Base-by-base conservation (phyloP, 2,113 vertebrate genomes). In the Diphyllodes magnificus region DNA sequence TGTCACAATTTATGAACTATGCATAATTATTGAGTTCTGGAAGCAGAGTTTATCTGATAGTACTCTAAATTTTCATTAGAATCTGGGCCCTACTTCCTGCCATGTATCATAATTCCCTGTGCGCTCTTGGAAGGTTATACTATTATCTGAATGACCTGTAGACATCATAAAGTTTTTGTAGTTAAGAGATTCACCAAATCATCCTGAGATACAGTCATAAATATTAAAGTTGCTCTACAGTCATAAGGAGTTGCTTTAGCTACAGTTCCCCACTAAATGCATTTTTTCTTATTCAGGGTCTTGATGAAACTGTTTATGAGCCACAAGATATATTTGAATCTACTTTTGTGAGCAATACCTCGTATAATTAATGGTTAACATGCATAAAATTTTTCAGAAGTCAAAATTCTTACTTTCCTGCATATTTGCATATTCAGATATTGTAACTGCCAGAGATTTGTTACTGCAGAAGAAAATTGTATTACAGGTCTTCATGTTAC, bases 1-100 rank as follows among this genome's bases (percentile, higher is more conserved):
- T 93, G 80, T 85, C 89, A 96, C 84, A 64, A 82, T 95, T 96
- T 91, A 94, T 95, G 86, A 87, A 93, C 95, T 94, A 51, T 27
- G 70, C 90, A 93, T 93, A 93, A 96, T 95, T 91, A 95, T 83
- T 84, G 88, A 96, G 80, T 88, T 90, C 72, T 78, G 79, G 69
- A 86, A 7, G 63, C 44, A 61, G 82, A 88, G 94, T 82, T 85
- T 82, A 92, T 91, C 90, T 80, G 65, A 89, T 82, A 78, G 50
- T 71, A 22, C 77, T 89, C 80, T 88, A 94, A 86, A 88, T 94
- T 80, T 73, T 81, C 89, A 91, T 86, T 85, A 90, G 54, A 88
- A 92, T 57, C 44, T 8, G 2, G n/a, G 31, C 17, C 56, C 27
- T 80, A 31, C 57, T 95, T 84, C 78, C 73, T 94, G 86, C 60